Base-by-base conservation (phyloP, 2,797 vertebrate genomes). In the Decapterus maruadsi region DNA sequence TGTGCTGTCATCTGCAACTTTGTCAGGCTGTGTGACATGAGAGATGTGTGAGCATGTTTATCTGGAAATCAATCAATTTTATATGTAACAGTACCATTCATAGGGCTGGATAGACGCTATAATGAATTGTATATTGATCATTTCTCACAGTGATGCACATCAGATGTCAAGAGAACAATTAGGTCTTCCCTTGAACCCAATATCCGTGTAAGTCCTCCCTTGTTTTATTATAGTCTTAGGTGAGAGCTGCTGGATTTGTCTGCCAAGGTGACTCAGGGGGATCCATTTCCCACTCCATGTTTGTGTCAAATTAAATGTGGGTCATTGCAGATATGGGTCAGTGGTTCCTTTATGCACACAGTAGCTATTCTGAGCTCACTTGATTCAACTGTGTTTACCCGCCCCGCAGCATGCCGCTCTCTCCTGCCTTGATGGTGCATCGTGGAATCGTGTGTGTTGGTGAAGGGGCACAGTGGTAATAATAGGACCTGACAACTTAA, bases 321-420 rank as follows among this genome's bases (percentile, higher is more conserved):
- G 93, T 93, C 93, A 91, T n/a, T 78, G 83, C 84, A 91, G 79
- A 91, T 94, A 88, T 92, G 86, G 90, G 88, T 94, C 93, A 93
- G 80, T 91, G 77, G 86, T 83, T 92, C 82, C 68, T 90, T 84
- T 80, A 76, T 88, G 80, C 55, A 78, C 71, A 31, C 71, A 31
- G 77, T 22, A 71, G 87, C 89, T 93, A 93, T 93, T 92, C 90
- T 79, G 72, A 90, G 89, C 74, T 36, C 34, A 16, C 48, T 84
- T 73, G 63, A 84, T 78, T 87, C 74, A 74, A 68, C 61, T 62
- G 29, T 79, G 78, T 86, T 86, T 77, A 82, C 80, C 69, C 48
- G 45, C 68, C 62, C 74, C 26, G 43, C 53, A 53, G 56, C 73
- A 8, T 46, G 54, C 71, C 36, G 60, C 72, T 76, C 40, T 4